Percentiles rank a stretch among this genome's conserved stretches.
phyloP scores from a whole-genome alignment of 2,797 vertebrate genomes.

The Phataginus tetradactyla region DNA sequence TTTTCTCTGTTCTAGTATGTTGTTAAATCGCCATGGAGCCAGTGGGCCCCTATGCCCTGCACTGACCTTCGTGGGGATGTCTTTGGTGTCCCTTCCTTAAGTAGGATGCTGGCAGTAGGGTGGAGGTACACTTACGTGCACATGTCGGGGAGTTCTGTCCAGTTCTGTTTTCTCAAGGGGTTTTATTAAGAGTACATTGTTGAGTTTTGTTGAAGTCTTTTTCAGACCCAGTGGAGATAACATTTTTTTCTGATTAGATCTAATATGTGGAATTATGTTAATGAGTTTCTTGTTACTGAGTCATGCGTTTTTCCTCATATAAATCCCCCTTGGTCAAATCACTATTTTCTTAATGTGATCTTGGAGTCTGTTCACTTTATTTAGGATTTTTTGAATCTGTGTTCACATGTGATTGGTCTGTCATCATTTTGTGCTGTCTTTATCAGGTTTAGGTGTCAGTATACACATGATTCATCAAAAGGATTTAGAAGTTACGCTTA shows the following conservation, averaged over 20 bases:
- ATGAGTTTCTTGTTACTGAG: neutral
- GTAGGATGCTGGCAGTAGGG: neutral
- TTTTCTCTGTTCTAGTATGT: neutral
- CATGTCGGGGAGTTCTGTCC: neutral
- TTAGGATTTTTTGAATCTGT: neutral
- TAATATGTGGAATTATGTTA: neutral
- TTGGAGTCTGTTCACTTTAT: neutral
- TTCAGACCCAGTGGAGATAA: neutral
- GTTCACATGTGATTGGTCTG: neutral
- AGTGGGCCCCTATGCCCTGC: neutral
- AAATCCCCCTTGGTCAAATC: neutral
- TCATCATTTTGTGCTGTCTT: neutral
- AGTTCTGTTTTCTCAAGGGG: neutral
- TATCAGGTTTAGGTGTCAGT: neutral
- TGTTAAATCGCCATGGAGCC: too few relatives aligned
- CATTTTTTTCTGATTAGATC: neutral
- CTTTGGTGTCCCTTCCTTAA: fast-evolving
- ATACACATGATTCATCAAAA: neutral
- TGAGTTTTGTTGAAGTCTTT: neutral
- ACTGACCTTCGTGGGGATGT: neutral
- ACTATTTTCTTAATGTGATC: neutral
- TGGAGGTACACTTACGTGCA: fast-evolving
- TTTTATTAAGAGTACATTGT: too few relatives aligned
- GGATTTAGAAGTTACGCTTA: neutral
- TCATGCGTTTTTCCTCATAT: neutral